Evolutionary conservation across 1,140 invertebrate species (phyloP).

Genomic region (Orchestia grillus): DNA sequence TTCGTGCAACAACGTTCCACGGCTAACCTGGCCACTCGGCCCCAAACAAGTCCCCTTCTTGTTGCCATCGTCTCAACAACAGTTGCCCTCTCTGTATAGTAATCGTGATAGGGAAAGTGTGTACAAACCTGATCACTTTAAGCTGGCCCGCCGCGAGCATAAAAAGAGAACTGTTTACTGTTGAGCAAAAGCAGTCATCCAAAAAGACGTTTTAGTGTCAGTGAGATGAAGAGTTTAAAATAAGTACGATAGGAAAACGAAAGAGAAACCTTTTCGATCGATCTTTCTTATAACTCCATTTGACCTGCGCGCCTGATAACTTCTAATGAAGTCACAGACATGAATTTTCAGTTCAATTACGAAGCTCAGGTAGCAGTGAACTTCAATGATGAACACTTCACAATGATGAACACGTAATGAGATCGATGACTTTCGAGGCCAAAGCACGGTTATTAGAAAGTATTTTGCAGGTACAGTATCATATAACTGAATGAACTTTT

Average conservation of each 20-base stretch:
- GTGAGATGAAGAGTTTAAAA: not conserved
- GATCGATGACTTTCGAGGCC: not conserved
- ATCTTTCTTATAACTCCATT: not conserved
- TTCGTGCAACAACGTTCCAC: not conserved
- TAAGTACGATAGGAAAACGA: not conserved
- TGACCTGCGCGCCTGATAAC: not conserved
- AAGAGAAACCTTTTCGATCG: not conserved
- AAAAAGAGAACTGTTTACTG: not conserved
- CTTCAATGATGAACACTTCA: not conserved
- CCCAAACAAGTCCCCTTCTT: constrained; percentile 50
- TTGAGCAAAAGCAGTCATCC: not conserved
- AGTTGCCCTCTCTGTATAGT: constrained; percentile 36
- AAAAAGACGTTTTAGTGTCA: not conserved
- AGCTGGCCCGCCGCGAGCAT: not conserved
- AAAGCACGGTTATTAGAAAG: not conserved
- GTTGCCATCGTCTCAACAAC: constrained; percentile 24
- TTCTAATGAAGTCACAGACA: not conserved
- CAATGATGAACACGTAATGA: not conserved
- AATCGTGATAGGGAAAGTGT: constrained; percentile 26
- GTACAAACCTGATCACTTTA: constrained; percentile 8
- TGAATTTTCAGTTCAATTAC: not conserved
- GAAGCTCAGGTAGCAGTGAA: not conserved
- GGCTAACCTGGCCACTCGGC: not conserved
- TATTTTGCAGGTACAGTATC: not conserved
- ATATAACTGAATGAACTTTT: not conserved